Base-by-base conservation (phyloP, 2,888 invertebrate species). In the Zygogramma bicolorata region DNA sequence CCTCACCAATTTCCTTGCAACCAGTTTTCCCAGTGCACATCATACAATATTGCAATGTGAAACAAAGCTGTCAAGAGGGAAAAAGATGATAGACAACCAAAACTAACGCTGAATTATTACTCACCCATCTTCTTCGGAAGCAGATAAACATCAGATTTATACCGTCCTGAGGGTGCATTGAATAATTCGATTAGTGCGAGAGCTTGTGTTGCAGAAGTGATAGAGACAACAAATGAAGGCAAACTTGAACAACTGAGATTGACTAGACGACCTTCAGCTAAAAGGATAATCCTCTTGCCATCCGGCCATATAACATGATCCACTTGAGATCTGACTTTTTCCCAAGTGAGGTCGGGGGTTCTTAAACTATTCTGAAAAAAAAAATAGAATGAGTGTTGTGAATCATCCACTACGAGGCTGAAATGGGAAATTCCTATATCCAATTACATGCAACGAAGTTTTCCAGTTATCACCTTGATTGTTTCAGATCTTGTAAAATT, bases 301-400 rank as follows among this genome's bases (percentile, higher is more conserved):
- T 96, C 97, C 8, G 98, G 97, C 98, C 98, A 99, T 81, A 98
- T 97, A 79, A 99, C 96, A 88, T 99, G 98, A 88, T 99, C 98
- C 53, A 99, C 98, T 89, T 98, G 98, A 29, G 97, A 97, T 65
- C 98, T 90, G 0, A 99, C 98, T 84, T 97, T 94, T 88, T 99
- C 98, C 98, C 98, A 98, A 68, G 97, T 94, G 81, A 98, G 88
- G 85, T 98, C 98, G 0, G 97, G 96, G 25, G 98, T 98, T 75
- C 97, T 90, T 74, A 99, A 88, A 78, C 96, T 94, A 88, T 96
- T 96, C 93, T 93, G 53, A 65, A 74, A 77, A 60, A 60, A 46
- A 63, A n/a, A 65, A n/a, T n/a, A n/a, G n/a, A n/a, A n/a, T n/a
- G n/a, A n/a, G n/a, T n/a, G n/a, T n/a, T n/a, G n/a, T n/a, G n/a